Evolutionary conservation across 2,888 invertebrate species (phyloP).

Genomic region (Hoplodrina ambigua): DNA sequence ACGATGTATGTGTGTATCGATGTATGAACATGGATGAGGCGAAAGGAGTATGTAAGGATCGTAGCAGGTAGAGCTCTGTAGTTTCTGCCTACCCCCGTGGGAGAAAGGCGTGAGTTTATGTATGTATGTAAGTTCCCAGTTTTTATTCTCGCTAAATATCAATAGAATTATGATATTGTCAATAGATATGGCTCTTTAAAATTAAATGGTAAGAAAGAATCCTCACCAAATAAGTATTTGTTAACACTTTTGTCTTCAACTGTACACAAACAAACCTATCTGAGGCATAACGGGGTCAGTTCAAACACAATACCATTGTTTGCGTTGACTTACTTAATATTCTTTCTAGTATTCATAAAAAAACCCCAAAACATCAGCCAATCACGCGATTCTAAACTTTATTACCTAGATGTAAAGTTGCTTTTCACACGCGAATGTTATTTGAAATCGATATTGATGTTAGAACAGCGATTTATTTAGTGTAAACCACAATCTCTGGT

Average conservation of each 20-base stretch:
- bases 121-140: too few relatives aligned
- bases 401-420: conserved; percentile 39
- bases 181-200: too few relatives aligned
- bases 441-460: conserved; percentile 43
- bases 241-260: conserved; percentile 26
- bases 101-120: too few relatives aligned
- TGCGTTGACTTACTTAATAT: conserved; percentile 52
- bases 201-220: neutral
- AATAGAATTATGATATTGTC: too few relatives aligned
- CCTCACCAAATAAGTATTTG: neutral
- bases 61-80: too few relatives aligned
- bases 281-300: conserved; percentile 70
- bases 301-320: conserved; percentile 76
- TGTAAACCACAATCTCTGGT: conserved; percentile 3
- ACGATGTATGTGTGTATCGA: too few relatives aligned
- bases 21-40: too few relatives aligned
- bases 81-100: too few relatives aligned
- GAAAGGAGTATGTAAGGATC: too few relatives aligned
- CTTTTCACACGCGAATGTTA: conserved; percentile 46
- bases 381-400: conserved; percentile 52
- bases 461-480: conserved; percentile 48
- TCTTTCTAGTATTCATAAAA: conserved; percentile 52
- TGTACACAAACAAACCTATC: conserved; percentile 56
- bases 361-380: conserved; percentile 40
- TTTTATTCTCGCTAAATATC: too few relatives aligned